Evolutionary conservation across 2,888 invertebrate species (phyloP), one percentile per base, ranked within the genome.

Genomic region (Horisme vitalbata): DNA sequence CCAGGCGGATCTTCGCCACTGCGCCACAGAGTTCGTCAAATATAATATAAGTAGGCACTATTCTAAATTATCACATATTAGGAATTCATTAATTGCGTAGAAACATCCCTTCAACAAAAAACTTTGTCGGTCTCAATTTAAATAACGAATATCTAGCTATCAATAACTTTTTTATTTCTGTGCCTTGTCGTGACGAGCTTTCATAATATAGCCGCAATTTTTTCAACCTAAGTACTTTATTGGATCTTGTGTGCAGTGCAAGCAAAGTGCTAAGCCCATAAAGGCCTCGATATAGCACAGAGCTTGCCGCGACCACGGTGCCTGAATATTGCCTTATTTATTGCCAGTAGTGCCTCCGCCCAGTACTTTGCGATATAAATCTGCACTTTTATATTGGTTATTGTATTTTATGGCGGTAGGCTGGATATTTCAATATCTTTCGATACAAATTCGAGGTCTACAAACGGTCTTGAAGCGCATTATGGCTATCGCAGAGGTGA

Each of bases 321-420:
- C 34, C 30, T 26, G 35, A 44, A 51, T 39, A 51, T 51, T 51
- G 28, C 45, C 44, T 41, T 56, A 56, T 56, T 53, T 52, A 56
- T 52, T 36, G 45, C 45, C 38, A 30, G 31, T 48, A 37, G 36
- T 41, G 37, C 34, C 34, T 38, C 33, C 12, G 38, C 34, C 13
- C 31, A 30, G 28, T 48, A 33, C 31, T 31, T 41, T 35, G 26
- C 33, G 36, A 36, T 45, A 48, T 52, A 41, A 35, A 44, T 41
- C 41, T 45, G 32, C 9, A 35, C 26, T 44, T 41, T 41, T 44
- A 49, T 44, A 49, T 49, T 32, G 44, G 39, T 35, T 49, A 35
- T 39, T 35, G 39, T 45, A 33, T 33, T 41, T 41, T 34, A 41
- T 34, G 27, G 13, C 12, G 26, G 28, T 30, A 33, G 32, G 32